Evolutionary conservation across 2,797 vertebrate species (phyloP), one percentile per base, ranked within the genome.

Genomic region (Rhynchonycteris naso): DNA sequence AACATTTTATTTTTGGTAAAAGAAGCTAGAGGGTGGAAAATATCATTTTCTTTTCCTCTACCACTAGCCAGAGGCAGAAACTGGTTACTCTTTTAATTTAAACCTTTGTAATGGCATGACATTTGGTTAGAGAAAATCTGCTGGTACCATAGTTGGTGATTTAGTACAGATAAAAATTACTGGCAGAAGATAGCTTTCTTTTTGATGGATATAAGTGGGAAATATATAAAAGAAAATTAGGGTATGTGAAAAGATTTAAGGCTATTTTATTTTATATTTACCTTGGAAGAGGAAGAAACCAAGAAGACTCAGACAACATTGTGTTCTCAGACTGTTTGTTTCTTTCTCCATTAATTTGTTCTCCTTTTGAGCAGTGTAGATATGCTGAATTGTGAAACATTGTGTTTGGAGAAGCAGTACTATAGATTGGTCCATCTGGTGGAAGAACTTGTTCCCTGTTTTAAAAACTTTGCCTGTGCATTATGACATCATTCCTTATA

Each of bases 401-500:
- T 93, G 28, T 81, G 9, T 93, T 83, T 89, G n/a, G 81, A 88
- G 91, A 94, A 91, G 50, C 52, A 87, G n/a, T 28, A 16, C 43
- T 88, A 3, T 82, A 71, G 43, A 80, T 85, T 65, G 83, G 83
- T 93, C 96, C 95, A 92, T 98, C 96, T 97, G 97, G 88, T 95
- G 82, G 79, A 91, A 97, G 78, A 96, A 91, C 91, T 65, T 95
- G 52, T 97, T 97, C 96, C 95, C 47, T 96, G 90, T 88, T 97
- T 97, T 94, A 92, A 69, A 90, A 89, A n/a, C 26, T 94, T 75
- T 63, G 28, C 95, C 80, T 97, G 96, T 97, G 14, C 97, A 94
- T 96, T 98, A 98, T 98, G 98, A 98, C 97, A 98, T 98, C 96
- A 98, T 98, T 97, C 97, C 89, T 95, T 97, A 96, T 94, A 97